Conservation (phyloP, 2,888 invertebrate genomes). For the Athetis lepigone region DNA sequence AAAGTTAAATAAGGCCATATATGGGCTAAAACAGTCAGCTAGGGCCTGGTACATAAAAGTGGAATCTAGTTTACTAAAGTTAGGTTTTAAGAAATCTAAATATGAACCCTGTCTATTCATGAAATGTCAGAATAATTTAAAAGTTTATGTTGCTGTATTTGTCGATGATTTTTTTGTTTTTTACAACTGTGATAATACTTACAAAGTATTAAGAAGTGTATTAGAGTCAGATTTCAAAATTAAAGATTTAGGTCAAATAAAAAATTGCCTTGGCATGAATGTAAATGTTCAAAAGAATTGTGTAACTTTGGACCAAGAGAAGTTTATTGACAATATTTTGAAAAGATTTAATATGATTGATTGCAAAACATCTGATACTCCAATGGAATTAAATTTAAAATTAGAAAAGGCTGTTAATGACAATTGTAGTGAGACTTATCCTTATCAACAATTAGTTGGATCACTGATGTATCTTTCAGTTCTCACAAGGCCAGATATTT, state of each 20-base stretch:
- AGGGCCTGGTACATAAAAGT: slow-evolving; percentile 59
- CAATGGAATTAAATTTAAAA: slow-evolving; percentile 38
- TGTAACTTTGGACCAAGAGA: slow-evolving; percentile 33
- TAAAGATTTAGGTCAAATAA: too few relatives aligned
- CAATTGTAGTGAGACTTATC: too few relatives aligned
- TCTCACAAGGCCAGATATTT: too few relatives aligned
- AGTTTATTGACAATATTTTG: slow-evolving; percentile 26
- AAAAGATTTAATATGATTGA: slow-evolving; percentile 30
- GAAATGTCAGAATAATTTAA: slow-evolving; percentile 40
- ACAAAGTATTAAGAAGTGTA: too few relatives aligned
- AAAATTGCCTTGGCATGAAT: too few relatives aligned
- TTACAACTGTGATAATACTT: too few relatives aligned
- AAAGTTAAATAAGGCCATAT: slow-evolving; percentile 59
- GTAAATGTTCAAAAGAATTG: too few relatives aligned
- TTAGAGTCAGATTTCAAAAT: too few relatives aligned
- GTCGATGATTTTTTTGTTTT: slow-evolving; percentile 61
- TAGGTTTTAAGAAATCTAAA: slow-evolving; percentile 49
- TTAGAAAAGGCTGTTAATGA: too few relatives aligned
- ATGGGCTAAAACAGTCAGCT: slow-evolving; percentile 62
- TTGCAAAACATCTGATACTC: slow-evolving; percentile 34
- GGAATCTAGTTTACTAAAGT: slow-evolving; percentile 36
- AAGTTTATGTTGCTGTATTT: slow-evolving; percentile 52
- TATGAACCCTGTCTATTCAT: slow-evolving; percentile 63
- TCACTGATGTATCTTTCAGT: too few relatives aligned
- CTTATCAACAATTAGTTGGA: too few relatives aligned